Percentiles rank a stretch among this genome's conserved stretches.
These are phyloP conservation scores for Stratiomys singularior DNA, from an alignment of 2,888 invertebrate genomes.

Conservation along the genomic window DNA sequence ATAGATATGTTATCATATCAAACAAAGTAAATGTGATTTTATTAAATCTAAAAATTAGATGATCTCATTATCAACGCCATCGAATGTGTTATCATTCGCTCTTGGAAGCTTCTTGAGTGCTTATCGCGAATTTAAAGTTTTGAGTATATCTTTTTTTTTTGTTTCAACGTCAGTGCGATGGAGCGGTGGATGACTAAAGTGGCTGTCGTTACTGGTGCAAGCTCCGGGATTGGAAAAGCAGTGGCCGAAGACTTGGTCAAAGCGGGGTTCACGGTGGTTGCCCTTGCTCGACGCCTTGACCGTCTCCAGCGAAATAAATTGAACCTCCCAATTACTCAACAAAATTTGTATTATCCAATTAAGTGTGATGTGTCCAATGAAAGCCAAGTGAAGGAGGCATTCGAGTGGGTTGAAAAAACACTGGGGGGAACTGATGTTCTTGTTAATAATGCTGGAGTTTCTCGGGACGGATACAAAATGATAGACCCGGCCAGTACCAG, in stretches of 20 bases:
- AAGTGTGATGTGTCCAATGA: slow-evolving; percentile 69
- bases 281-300: slow-evolving; percentile 67
- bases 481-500: slow-evolving; percentile 56
- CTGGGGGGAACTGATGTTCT: slow-evolving; percentile 69
- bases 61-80: no score
- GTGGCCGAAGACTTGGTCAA: slow-evolving; percentile 65
- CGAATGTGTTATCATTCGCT: no score
- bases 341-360: slow-evolving; percentile 59
- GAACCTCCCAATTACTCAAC: slow-evolving; percentile 54
- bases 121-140: no score
- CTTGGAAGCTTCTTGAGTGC: no score
- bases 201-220: slow-evolving; percentile 74
- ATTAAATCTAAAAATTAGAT: no score
- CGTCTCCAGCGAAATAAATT: slow-evolving; percentile 62
- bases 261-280: slow-evolving; percentile 69
- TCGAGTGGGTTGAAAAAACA: slow-evolving; percentile 67
- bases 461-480: slow-evolving; percentile 54
- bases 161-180: no score
- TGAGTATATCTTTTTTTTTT: no score
- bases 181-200: slow-evolving; percentile 70
- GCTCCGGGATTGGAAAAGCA: slow-evolving; percentile 71
- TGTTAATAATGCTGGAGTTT: slow-evolving; percentile 70
- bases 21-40: no score
- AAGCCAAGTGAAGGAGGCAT: slow-evolving; percentile 68
- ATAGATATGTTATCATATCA: no score